phyloP scores from a whole-genome alignment of 2,797 vertebrate species.

The Craterocephalus amniculus region DNA sequence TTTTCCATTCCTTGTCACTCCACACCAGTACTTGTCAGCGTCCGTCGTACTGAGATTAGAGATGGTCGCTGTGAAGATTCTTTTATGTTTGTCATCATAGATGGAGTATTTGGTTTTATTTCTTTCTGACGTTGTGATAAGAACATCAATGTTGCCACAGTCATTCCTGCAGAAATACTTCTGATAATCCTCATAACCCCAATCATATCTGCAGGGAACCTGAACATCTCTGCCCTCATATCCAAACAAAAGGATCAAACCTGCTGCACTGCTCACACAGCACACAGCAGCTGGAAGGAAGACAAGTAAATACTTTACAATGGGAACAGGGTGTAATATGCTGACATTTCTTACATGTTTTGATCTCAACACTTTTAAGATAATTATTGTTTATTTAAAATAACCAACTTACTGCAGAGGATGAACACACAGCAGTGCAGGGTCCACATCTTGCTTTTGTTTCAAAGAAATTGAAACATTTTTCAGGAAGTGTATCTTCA shows the following conservation, averaged over 20 bases:
- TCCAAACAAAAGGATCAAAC: slow-evolving; percentile 20
- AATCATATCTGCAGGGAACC: slow-evolving; percentile 24
- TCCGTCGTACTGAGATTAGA: not conserved
- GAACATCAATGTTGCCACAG: slow-evolving; percentile 33
- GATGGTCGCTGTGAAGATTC: slow-evolving; percentile 41
- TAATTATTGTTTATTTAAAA: not conserved
- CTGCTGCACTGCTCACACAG: slow-evolving; percentile 3
- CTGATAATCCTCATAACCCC: too few species aligned
- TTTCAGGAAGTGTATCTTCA: not conserved
- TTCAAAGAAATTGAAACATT: slow-evolving; percentile 14
- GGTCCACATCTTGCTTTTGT: slow-evolving; percentile 9
- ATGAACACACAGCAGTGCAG: not conserved
- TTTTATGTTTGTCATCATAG: slow-evolving; percentile 20
- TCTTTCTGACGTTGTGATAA: slow-evolving; percentile 24
- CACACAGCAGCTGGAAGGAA: slow-evolving; percentile 26
- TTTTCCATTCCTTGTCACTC: not conserved
- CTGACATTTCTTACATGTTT: too few species aligned
- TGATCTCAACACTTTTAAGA: not conserved
- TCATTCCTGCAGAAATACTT: slow-evolving; percentile 63
- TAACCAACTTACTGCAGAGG: slow-evolving; percentile 49
- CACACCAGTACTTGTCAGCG: slow-evolving; percentile 62
- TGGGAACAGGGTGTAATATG: too few species aligned
- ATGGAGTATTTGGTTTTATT: slow-evolving; percentile 34
- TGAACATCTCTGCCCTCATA: slow-evolving; percentile 22
- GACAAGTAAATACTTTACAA: not conserved